phyloP scores from a whole-genome alignment of 2,797 vertebrate genomes.

The Adelosebastes latens region DNA sequence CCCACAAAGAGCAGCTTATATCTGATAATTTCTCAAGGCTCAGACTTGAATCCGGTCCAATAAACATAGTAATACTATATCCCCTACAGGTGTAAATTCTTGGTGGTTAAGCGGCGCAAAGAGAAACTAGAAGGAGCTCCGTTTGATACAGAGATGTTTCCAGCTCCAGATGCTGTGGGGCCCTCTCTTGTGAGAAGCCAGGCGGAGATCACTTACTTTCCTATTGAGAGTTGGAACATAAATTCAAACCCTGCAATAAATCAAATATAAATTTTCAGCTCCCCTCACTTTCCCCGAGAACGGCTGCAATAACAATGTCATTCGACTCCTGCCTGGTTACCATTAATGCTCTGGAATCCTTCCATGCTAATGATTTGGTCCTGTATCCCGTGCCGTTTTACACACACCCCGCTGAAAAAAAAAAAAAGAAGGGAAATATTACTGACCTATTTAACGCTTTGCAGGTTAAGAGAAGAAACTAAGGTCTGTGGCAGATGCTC shows the following conservation, averaged over 20 bases:
- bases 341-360: constrained; percentile 76
- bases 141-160: constrained; percentile 78
- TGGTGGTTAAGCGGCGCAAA: constrained; percentile 65
- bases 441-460: constrained; percentile 78
- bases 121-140: constrained; percentile 58
- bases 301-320: constrained; percentile 84
- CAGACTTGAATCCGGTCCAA: constrained; percentile 73
- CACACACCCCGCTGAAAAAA: constrained; percentile 60
- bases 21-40: constrained; percentile 72
- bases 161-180: constrained; percentile 79
- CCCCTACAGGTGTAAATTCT: constrained; percentile 82
- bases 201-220: constrained; percentile 79
- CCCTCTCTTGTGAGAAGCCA: constrained; percentile 68
- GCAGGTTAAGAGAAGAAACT: constrained; percentile 72
- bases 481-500: constrained; percentile 72
- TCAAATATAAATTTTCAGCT: constrained; percentile 82
- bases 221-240: constrained; percentile 77
- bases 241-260: constrained; percentile 83
- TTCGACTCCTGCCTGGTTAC: constrained; percentile 76
- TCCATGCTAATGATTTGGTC: constrained; percentile 78
- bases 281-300: constrained; percentile 76
- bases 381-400: constrained; percentile 66
- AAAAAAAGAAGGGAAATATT: constrained; percentile 69
- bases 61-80: constrained; percentile 77
- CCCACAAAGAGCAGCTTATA: constrained; percentile 70